Base-by-base conservation (phyloP, 2,113 vertebrate species). In the Scopus umbretta region DNA sequence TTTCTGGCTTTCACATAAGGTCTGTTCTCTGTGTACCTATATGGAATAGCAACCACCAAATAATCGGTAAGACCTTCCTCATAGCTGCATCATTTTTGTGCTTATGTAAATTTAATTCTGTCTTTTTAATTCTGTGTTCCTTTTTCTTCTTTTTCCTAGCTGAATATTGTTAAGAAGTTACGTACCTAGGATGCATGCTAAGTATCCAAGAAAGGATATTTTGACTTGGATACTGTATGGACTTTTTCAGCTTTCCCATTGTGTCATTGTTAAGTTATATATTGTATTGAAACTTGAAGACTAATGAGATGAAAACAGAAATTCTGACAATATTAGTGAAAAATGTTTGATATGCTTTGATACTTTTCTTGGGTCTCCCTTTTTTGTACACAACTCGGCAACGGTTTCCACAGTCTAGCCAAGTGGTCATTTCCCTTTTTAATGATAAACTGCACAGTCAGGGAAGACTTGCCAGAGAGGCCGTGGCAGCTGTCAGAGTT, bases 31-130 rank as follows among this genome's bases (percentile, higher is more conserved):
- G 99, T 91, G 99, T 99, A 85, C 99, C 99, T 42, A 99, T 99
- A 97, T 99, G 99, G 99, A 99, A 99, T 97, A 99, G 99, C 97
- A 99, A 98, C 94, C 99, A 99, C 94, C 99, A 99, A 98, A 99
- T 99, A 98, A 99, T 99, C 47, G 99, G 99, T 99, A 98, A 98
- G 99, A 95, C 29, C 32, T 87, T 71, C 49, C 34, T 76, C 13
- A 30, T 21, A 52, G 80, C 22, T 73, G 13, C 6, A 8, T 55
- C 17, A 7, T 83, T 92, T 43, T 92, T 94, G 50, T 93, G 50
- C 42, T 90, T 79, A 91, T 89, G 13, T 76, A 92, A 75, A 71
- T 75, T 43, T 73, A 59, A 14, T 88, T 92, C 26, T 82, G 4
- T 59, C 59, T 62, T 87, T 94, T 93, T 56, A 76, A 86, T 94